Percentiles rank a stretch among this genome's conserved stretches.
These are phyloP conservation scores for Eurosta solidaginis DNA, from an alignment of 1,140 invertebrate genomes.

Conservation along the genomic window DNA sequence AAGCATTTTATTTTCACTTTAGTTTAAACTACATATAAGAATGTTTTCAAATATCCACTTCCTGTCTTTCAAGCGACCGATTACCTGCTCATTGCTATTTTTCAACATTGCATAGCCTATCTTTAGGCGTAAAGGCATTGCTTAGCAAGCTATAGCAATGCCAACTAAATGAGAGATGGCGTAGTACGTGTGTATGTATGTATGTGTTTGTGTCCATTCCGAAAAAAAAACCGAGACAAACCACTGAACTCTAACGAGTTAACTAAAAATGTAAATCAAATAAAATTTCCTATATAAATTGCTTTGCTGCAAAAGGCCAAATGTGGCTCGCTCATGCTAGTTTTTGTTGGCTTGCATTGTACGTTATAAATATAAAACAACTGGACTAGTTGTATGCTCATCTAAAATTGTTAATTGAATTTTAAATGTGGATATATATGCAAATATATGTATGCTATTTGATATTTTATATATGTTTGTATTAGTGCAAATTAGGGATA, in stretches of 20 bases:
- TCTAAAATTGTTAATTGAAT: constrained; percentile 26
- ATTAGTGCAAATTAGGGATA: too few species aligned
- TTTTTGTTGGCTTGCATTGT: not conserved
- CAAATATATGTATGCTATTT: not conserved
- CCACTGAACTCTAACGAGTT: not conserved
- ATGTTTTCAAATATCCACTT: not conserved
- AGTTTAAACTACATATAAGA: not conserved
- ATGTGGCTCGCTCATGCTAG: not conserved
- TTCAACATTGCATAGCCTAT: not conserved
- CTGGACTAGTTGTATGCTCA: constrained; percentile 17
- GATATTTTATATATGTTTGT: not conserved
- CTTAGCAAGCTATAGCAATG: too few species aligned
- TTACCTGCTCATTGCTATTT: not conserved
- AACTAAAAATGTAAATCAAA: constrained; percentile 18
- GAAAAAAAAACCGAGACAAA: not conserved
- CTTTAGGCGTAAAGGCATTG: not conserved
- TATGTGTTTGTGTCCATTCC: too few species aligned
- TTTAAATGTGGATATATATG: not conserved
- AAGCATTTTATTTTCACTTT: too few species aligned
- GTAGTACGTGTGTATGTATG: too few species aligned
- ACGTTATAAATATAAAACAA: not conserved
- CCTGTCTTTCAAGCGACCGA: not conserved
- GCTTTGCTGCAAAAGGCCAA: not conserved
- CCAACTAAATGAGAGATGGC: too few species aligned
- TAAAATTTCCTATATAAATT: not conserved